Percentiles rank a stretch among this genome's conserved stretches.
phyloP scores from a whole-genome alignment of 2,888 invertebrate species.

The Chesias legatella region DNA sequence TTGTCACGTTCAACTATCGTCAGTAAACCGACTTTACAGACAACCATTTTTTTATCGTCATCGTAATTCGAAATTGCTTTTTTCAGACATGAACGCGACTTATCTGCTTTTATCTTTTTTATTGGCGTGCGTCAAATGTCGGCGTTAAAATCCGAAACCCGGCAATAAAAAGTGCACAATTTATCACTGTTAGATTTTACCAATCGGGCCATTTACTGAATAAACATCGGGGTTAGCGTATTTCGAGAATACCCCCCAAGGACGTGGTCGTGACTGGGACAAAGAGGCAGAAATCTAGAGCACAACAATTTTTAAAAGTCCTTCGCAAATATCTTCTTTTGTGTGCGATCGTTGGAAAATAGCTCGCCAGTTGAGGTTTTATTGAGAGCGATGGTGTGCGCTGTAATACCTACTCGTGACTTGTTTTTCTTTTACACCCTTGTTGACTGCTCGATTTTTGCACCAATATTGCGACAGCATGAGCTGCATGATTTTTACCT shows the following conservation, averaged over 20 bases:
- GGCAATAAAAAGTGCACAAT: conserved; percentile 12
- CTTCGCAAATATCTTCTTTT: conserved; percentile 41
- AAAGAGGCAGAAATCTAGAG: conserved; percentile 54
- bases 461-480: conserved; percentile 9
- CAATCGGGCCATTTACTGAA: conserved; percentile 25
- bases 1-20: too few relatives aligned
- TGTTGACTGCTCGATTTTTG: conserved; percentile 16
- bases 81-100: conserved; percentile 1
- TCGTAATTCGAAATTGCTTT: conserved; percentile 7
- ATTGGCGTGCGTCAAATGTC: conserved; percentile 8
- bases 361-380: conserved; percentile 19
- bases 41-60: conserved; percentile 5
- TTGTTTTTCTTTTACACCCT: conserved; percentile 18
- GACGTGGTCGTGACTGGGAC: conserved; percentile 57
- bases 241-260: conserved; percentile 42
- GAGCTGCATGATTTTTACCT: too few relatives aligned
- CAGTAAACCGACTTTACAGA: too few relatives aligned
- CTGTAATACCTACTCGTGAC: conserved; percentile 19
- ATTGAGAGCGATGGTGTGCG: conserved; percentile 25
- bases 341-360: conserved; percentile 26
- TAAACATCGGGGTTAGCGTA: conserved; percentile 37
- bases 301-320: conserved; percentile 54
- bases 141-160: conserved; percentile 4
- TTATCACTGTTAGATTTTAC: conserved; percentile 17
- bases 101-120: conserved; percentile 1